Evolutionary conservation across 2,888 invertebrate species (phyloP), one percentile per base, ranked within the genome.

Genomic region (Drosophila kanekoi): DNA sequence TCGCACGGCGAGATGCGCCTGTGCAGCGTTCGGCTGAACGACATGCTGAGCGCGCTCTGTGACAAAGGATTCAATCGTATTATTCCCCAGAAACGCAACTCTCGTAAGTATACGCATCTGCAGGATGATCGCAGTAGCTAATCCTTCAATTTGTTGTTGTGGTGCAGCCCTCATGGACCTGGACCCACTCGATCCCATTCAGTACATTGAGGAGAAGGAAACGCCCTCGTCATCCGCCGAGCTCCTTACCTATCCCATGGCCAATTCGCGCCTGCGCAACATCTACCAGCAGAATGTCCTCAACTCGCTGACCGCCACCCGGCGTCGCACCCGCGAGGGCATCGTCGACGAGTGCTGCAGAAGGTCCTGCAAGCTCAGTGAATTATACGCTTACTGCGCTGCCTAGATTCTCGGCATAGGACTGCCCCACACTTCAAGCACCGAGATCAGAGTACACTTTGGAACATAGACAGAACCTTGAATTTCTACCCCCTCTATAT

Each of bases 291-390:
- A 69, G n/a, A 52, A 67, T 37, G 52, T 56, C 1, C 40, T 81
- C 14, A 83, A 48, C 52, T 83, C 83, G 0, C 18, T 83, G 61
- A 66, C 84, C 2, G 32, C 72, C 8, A 54, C 81, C 11, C 44
- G 81, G 5, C 72, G 89, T n/a, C 83, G 75, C 59, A 79, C 79
- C 10, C 71, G 88, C 0, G 28, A 57, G 2, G 73, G 72, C 4
- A 83, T 83, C 14, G 87, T 84, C 32, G 72, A 83, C 2, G 69
- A 84, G 18, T 83, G 83, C 60, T 83, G 83, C 72, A 33, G 20
- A 6, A 23, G 65, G 4, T 14, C 62, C 1, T 83, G 83, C 14
- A 2, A 16, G 4, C 13, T 52, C 0, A 0, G 0, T 2, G 72
- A 75, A 13, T 64, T 83, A 9, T 18, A 1, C 2, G 65, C 62